A percentile compares a stretch with the other conserved stretches of the same genome.
phyloP scores from a whole-genome alignment of 2,113 vertebrate species.

The Lepus americanus region DNA sequence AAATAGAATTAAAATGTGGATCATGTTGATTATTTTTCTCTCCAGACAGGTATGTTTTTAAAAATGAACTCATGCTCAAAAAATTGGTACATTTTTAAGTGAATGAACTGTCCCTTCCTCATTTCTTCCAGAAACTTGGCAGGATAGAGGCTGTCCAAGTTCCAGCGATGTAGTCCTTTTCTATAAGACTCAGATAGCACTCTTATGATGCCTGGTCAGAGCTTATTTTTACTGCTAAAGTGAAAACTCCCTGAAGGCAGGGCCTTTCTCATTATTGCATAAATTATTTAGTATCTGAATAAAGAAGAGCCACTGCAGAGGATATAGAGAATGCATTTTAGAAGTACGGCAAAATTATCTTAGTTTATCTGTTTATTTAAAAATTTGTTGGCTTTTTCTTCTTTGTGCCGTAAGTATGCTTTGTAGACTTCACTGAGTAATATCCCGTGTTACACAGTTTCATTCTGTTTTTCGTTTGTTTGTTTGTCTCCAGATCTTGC shows the following conservation, averaged over 20 bases:
- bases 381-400: background rate
- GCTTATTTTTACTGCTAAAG: background rate
- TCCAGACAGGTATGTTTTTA: background rate
- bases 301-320: background rate
- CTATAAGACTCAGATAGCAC: background rate
- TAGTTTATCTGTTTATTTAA: background rate
- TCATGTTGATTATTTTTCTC: slow-evolving; percentile 29
- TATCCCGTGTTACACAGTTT: background rate
- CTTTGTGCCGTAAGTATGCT: background rate
- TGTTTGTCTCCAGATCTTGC: background rate
- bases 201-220: background rate
- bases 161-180: background rate
- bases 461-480: background rate
- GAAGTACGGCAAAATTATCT: background rate
- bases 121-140: background rate
- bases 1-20: slow-evolving; percentile 26
- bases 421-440: background rate
- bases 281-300: background rate
- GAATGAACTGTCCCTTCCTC: background rate
- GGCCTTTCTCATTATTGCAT: background rate
- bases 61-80: background rate
- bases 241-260: background rate
- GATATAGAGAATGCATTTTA: background rate
- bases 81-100: background rate
- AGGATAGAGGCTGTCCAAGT: background rate